phyloP scores from a whole-genome alignment of 2,888 invertebrate species.

The Caprella mutica region DNA sequence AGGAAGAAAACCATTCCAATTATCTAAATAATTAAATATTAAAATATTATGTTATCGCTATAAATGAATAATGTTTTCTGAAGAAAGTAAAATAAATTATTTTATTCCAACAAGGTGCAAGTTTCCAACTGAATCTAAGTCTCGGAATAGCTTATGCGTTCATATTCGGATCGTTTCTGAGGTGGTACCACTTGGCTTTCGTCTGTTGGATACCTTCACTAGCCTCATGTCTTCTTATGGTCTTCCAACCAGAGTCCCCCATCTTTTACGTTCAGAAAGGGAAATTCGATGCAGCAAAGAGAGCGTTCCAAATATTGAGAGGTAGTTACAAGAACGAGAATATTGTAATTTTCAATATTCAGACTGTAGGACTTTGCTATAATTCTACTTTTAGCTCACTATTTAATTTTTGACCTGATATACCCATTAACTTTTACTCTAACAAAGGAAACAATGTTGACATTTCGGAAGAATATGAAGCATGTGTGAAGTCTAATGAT shows the following conservation, averaged over 20 bases:
- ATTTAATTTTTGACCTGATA: too few species aligned
- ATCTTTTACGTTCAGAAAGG: conserved; percentile 11
- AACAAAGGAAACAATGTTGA: not conserved
- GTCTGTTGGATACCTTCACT: conserved; percentile 16
- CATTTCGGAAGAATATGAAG: not conserved
- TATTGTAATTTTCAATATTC: not conserved
- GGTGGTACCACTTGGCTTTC: conserved; percentile 19
- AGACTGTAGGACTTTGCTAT: too few species aligned
- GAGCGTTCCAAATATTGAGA: conserved; percentile 12
- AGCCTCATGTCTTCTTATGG: conserved; percentile 4
- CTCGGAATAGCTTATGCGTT: not conserved
- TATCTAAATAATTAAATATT: too few species aligned
- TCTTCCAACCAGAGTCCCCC: conserved; percentile 17
- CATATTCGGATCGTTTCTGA: conserved; percentile 10
- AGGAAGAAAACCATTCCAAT: too few species aligned
- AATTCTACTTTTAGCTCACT: too few species aligned
- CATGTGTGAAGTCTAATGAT: not conserved
- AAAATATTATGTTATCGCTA: too few species aligned
- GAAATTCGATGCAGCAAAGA: not conserved
- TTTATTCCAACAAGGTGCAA: not conserved
- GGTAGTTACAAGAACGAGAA: conserved; percentile 13
- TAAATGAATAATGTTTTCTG: too few species aligned
- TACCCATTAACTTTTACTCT: too few species aligned
- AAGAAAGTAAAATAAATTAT: too few species aligned
- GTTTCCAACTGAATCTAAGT: not conserved